Conservation (phyloP, 1,140 invertebrate species). For the Apis florea region DNA sequence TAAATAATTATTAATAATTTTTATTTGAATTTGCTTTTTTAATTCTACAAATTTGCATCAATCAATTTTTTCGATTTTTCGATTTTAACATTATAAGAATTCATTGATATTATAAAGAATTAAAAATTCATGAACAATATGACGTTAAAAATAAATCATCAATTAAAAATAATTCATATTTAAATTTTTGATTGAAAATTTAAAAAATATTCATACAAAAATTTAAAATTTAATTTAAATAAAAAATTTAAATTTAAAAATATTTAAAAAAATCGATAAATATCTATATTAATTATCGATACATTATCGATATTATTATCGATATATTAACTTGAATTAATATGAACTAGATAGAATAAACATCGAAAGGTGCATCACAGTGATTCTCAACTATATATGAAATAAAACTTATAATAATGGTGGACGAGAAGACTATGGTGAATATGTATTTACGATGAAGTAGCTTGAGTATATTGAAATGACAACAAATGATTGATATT, state of each 20-base stretch:
- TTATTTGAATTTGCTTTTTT: too few relatives aligned
- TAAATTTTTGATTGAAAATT: too few relatives aligned
- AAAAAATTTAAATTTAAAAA: not conserved
- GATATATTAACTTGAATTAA: not conserved
- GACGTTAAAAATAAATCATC: too few relatives aligned
- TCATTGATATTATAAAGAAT: too few relatives aligned
- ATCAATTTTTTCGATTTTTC: too few relatives aligned
- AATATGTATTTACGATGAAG: slow-evolving; percentile 6
- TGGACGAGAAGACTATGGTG: not conserved
- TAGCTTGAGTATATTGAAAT: slow-evolving; percentile 46
- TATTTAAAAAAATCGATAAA: not conserved
- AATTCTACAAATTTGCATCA: too few relatives aligned
- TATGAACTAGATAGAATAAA: not conserved
- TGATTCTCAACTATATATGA: slow-evolving; percentile 9
- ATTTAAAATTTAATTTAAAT: too few relatives aligned
- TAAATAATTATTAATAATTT: too few relatives aligned
- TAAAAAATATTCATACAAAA: not conserved
- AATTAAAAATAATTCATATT: too few relatives aligned
- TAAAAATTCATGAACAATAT: too few relatives aligned
- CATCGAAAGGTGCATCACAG: slow-evolving; percentile 4
- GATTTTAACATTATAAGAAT: too few relatives aligned
- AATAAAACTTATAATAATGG: not conserved
- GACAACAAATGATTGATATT: slow-evolving; percentile 64
- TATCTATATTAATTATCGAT: not conserved
- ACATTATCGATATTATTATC: not conserved